Evolutionary conservation across 2,113 vertebrate genomes (phyloP), one percentile per base, ranked within the genome.

Genomic region (Phasianus colchicus): DNA sequence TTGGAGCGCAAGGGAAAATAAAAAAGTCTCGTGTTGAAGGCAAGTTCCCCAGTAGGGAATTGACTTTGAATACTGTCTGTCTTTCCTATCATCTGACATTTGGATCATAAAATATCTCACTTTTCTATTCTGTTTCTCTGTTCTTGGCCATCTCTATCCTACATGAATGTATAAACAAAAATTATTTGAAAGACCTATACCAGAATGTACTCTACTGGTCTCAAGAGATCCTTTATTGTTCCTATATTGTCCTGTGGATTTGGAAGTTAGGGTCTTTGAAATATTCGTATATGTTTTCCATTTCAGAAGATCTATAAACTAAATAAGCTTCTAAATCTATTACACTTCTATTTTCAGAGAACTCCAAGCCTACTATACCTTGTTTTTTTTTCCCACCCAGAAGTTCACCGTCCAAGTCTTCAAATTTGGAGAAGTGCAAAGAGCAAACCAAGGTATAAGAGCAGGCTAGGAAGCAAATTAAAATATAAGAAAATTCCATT

Each of bases 1-100:
- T 72, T 66, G 7, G 30, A 87, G 67, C 10, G 52, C 15, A 83
- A 73, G 2, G 10, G 70, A 72, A 96, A 89, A 74, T 22, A 18
- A 6, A 40, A 52, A 92, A 89, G 19, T 83, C 38, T 32, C 3
- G 0, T 20, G 11, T 42, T 50, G 92, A 92, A 88, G 45, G 16
- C 52, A 86, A 21, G 36, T 80, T 95, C 40, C 30, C 55, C 65
- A 70, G 65, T 9, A 88, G 6, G 14, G 67, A 85, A 86, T 25
- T 50, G 32, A 76, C 65, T 96, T 95, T 88, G 50, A 92, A 94
- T 89, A 70, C 58, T 60, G 45, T 73, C 72, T 83, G 52, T 40
- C 80, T 67, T 90, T 54, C 13, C 69, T 76, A 89, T 87, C 54
- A 64, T 48, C 80, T 29, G 40, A 92, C 83, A 72, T 80, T 65